A percentile compares a stretch with the other conserved stretches of the same genome.
These are phyloP conservation scores for Drosophila flavopinicola DNA, from an alignment of 2,888 invertebrate genomes.

Conservation along the genomic window DNA sequence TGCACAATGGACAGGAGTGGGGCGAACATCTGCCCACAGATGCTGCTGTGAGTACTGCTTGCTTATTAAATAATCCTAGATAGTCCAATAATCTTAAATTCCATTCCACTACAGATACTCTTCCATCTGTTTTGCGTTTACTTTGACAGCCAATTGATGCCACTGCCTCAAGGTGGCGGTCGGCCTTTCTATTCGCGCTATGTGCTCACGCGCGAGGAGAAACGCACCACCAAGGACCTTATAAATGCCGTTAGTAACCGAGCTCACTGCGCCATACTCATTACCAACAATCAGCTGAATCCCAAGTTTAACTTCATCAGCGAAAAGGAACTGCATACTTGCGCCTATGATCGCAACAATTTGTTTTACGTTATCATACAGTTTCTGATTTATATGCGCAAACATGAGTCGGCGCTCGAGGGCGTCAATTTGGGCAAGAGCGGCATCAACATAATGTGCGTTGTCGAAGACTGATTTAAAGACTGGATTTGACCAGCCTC, in stretches of 20 bases:
- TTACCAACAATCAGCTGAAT: constrained; percentile 79
- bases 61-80: neutral
- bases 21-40: constrained; percentile 94
- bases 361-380: constrained; percentile 93
- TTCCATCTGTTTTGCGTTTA: constrained; percentile 94
- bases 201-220: constrained; percentile 83
- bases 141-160: constrained; percentile 91
- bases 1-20: constrained; percentile 90
- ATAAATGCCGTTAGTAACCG: constrained; percentile 83
- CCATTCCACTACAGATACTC: constrained; percentile 86
- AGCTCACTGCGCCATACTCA: constrained; percentile 83
- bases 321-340: constrained; percentile 88
- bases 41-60: constrained; percentile 87
- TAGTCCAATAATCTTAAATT: neutral
- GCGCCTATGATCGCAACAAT: constrained; percentile 93
- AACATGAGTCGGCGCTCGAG: constrained; percentile 90
- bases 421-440: constrained; percentile 91
- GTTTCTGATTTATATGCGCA: constrained; percentile 91
- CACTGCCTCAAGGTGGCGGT: constrained; percentile 88
- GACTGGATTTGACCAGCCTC: constrained; percentile 24
- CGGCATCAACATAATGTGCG: constrained; percentile 94
- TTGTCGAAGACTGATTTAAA: constrained; percentile 86
- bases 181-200: constrained; percentile 87
- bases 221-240: constrained; percentile 83
- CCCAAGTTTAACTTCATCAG: constrained; percentile 85